Evolutionary conservation across 2,797 vertebrate genomes (phyloP).

Genomic region (Salarias fasciatus): DNA sequence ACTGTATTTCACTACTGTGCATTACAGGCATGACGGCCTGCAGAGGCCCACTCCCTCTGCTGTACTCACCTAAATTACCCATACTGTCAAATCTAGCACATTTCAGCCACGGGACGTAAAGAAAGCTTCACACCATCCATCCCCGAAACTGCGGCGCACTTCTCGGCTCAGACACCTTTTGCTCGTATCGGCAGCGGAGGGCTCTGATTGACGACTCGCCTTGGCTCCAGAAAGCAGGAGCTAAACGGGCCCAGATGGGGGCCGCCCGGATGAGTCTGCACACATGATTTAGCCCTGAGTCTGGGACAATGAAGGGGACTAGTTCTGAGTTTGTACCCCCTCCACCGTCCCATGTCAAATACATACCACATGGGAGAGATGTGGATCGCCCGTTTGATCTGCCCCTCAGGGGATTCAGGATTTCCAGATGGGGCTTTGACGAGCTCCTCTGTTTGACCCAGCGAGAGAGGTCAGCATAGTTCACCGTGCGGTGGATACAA

Average conservation of each 20-base stretch:
- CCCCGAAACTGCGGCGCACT: constrained; percentile 13
- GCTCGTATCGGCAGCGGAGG: constrained; percentile 26
- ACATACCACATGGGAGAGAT: constrained; percentile 73
- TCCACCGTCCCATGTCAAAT: constrained; percentile 58
- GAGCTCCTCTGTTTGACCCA: constrained; percentile 41
- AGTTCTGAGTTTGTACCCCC: background rate
- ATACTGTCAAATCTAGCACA: constrained; percentile 39
- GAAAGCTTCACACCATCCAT: constrained; percentile 8
- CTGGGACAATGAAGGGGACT: constrained; percentile 54
- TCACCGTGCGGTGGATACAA: constrained; percentile 33
- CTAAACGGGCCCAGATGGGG: constrained; percentile 76
- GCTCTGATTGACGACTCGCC: constrained; percentile 55
- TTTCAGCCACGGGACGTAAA: constrained; percentile 29
- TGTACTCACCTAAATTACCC: constrained; percentile 38
- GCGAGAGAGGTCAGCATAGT: constrained; percentile 14
- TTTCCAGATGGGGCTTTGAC: constrained; percentile 32
- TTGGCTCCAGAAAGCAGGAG: constrained; percentile 51
- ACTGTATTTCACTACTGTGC: constrained; percentile 39
- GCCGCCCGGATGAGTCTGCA: constrained; percentile 55
- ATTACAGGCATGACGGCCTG: constrained; percentile 15
- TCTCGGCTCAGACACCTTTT: constrained; percentile 38
- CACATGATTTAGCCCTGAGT: constrained; percentile 68
- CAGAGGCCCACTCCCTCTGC: constrained; percentile 15
- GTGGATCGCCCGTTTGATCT: constrained; percentile 71
- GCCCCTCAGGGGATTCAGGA: constrained; percentile 48